phyloP scores from a whole-genome alignment of 35 echinoderm and acorn worm species.

The Apostichopus californicus region DNA sequence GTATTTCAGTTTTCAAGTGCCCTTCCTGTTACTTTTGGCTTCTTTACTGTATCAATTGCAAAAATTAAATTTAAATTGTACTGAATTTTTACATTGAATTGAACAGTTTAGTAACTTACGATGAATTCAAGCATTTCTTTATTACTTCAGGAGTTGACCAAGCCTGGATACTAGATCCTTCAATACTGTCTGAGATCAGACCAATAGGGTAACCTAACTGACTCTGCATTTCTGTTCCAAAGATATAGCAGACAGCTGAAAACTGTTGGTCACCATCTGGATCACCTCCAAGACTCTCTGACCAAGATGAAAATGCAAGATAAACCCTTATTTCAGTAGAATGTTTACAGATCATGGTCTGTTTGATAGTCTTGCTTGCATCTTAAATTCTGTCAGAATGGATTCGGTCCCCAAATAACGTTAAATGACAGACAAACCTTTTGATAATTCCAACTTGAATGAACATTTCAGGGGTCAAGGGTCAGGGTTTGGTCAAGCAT shows the following conservation, averaged over 20 bases:
- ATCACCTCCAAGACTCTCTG: conserved; percentile 68
- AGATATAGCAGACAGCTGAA: conserved; percentile 87
- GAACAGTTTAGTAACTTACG: not conserved
- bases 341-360: no score
- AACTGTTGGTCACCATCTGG: conserved; percentile 39
- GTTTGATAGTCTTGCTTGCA: no score
- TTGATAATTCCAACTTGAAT: no score
- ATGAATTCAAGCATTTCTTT: conserved; percentile 59
- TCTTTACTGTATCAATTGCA: no score
- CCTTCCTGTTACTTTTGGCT: no score
- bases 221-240: conserved; percentile 68
- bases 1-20: no score
- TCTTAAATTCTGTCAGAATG: no score
- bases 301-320: conserved; percentile 25
- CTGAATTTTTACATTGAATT: not conserved
- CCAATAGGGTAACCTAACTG: conserved; percentile 78
- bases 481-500: no score
- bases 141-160: conserved; percentile 79
- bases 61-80: no score
- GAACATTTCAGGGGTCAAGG: no score
- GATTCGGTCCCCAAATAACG: not conserved
- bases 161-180: conserved; percentile 65
- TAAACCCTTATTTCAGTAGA: no score
- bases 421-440: not conserved
- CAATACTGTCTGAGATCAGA: conserved; percentile 67